These are phyloP conservation scores for Pygoscelis adeliae DNA, from an alignment of 2,113 vertebrate species.

Conservation along the genomic window DNA sequence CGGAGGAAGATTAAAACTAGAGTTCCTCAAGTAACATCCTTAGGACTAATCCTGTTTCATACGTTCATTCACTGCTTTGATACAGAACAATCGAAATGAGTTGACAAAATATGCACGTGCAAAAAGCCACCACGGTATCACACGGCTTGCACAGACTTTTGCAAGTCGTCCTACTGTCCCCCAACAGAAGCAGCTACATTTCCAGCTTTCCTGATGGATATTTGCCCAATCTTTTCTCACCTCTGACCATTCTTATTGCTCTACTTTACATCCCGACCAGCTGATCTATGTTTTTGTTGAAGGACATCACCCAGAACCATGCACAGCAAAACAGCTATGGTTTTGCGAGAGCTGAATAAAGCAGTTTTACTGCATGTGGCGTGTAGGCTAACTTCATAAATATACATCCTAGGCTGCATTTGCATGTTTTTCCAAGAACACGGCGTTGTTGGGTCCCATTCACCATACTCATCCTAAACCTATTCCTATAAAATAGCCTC, in stretches of 20 bases:
- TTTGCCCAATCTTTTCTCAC: not conserved
- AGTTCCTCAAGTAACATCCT: not conserved
- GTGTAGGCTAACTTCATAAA: not conserved
- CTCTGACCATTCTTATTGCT: not conserved
- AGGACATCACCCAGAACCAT: not conserved
- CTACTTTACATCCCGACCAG: not conserved
- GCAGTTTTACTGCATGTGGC: not conserved
- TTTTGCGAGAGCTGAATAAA: not conserved
- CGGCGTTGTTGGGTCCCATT: not conserved
- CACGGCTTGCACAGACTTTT: not conserved
- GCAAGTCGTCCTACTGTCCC: not conserved
- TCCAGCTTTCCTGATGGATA: not conserved
- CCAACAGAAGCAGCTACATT: not conserved
- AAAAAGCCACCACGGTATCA: not conserved
- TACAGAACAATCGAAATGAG: not conserved
- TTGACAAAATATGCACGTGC: not conserved
- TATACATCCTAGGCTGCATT: not conserved
- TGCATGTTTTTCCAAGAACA: not conserved
- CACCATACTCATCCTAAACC: not conserved
- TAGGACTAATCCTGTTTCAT: not conserved
- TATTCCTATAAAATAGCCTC: not conserved
- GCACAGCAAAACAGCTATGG: accelerated
- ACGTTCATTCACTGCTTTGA: not conserved
- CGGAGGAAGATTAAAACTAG: not conserved
- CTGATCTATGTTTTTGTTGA: not conserved